Evolutionary conservation across 2,797 vertebrate genomes (phyloP), one percentile per base, ranked within the genome.

Genomic region (Fistularia tabacaria): DNA sequence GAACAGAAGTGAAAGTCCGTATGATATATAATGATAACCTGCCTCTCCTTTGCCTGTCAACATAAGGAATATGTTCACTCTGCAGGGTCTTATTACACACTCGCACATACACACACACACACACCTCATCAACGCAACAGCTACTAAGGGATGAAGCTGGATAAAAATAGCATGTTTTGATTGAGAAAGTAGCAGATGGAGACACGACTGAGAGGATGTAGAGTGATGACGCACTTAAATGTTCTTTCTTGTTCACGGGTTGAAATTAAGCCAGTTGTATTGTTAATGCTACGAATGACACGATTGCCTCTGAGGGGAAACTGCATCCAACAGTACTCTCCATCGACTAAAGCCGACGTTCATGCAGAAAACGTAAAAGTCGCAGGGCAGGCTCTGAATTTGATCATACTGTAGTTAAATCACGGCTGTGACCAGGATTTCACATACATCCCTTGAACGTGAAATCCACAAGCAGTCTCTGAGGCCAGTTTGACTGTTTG

Each of bases 131-230:
- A 57, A 49, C 38, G 12, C 37, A 58, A 48, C 15, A 59, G 46
- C 57, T 25, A 14, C 14, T 51, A 11, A 46, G 14, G 37, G n/a
- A 36, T 25, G 42, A 15, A 64, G 38, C 3, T n/a, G 13, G 42
- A 14, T 41, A 37, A 51, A 76, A 66, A 69, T 45, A 64, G 62
- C 46, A 77, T 3, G 41, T 43, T 64, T 36, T 69, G 59, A 65
- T 54, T 69, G 48, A 66, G 49, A 49, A 58, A 47, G 59, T 12
- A 49, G 12, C 53, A 69, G 48, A 38, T n/a, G 15, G 25, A 53
- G n/a, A 38, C 14, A 38, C 12, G 2, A 25, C 2, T 25, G 25
- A 25, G 14, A 47, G 52, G 58, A 62, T 38, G 53, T 11, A 6
- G 38, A 52, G 36, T 11, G 13, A n/a, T 69, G 64, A 74, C 36